Percentiles rank a stretch among this genome's conserved stretches.
Conservation (phyloP, 2,113 vertebrate genomes). For the Gorilla gorilla region DNA sequence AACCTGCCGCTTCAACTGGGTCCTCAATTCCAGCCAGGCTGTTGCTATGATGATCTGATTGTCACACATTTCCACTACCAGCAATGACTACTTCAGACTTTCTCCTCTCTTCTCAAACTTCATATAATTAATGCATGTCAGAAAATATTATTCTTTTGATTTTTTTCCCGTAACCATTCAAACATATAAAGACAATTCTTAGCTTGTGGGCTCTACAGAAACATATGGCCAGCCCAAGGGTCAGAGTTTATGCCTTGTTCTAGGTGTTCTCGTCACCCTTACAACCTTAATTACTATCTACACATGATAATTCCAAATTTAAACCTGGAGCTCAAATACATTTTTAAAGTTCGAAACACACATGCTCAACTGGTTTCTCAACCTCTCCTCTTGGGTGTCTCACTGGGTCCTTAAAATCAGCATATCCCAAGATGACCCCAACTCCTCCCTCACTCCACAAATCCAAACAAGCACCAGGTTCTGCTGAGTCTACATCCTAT, state of each 20-base stretch:
- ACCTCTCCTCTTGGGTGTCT: background rate
- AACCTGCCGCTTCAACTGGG: background rate
- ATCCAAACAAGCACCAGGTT: background rate
- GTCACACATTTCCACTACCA: background rate
- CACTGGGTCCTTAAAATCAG: background rate
- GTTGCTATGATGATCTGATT: background rate
- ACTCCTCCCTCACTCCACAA: background rate
- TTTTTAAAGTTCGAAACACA: background rate
- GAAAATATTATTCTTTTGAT: background rate
- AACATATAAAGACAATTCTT: background rate
- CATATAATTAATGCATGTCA: background rate
- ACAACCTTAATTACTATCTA: background rate
- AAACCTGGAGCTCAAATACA: background rate
- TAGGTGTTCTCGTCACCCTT: background rate
- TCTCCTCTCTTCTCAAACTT: background rate
- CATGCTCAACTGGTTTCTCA: background rate
- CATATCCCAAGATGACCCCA: background rate
- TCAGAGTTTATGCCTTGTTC: background rate
- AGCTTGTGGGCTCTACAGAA: background rate
- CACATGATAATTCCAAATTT: background rate
- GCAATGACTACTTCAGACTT: background rate
- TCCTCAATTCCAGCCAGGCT: background rate
- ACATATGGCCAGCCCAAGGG: background rate
- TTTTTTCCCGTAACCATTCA: background rate
- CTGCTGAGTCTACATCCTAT: background rate